Percentiles rank a stretch among this genome's conserved stretches.
Conservation (phyloP, 2,797 vertebrate species). For the Alcedo quadribrachys region DNA sequence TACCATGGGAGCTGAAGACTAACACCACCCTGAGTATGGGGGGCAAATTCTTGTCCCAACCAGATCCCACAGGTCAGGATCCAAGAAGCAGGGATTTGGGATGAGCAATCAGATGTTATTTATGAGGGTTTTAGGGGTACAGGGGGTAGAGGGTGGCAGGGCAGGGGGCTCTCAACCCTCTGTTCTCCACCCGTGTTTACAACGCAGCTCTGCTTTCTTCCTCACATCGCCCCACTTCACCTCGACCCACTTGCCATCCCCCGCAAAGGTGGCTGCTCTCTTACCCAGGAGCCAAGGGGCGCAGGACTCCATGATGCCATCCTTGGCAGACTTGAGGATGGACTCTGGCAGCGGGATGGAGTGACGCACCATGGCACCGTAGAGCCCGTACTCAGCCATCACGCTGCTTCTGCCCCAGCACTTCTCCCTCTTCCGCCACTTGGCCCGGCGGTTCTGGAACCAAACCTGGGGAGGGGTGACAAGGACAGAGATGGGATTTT, state of each 20-base stretch:
- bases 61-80: background rate
- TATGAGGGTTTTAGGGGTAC: fast-evolving
- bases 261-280: conserved; percentile 32
- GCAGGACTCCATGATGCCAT: conserved; percentile 99
- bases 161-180: background rate
- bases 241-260: background rate
- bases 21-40: background rate
- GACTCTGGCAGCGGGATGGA: conserved; percentile 98
- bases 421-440: conserved; percentile 98
- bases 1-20: background rate
- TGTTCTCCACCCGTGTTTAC: background rate
- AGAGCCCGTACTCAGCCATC: conserved; percentile 97
- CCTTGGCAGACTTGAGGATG: conserved; percentile 98
- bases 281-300: conserved; percentile 97
- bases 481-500: background rate
- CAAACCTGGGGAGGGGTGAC: conserved; percentile 84
- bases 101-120: background rate
- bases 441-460: conserved; percentile 98
- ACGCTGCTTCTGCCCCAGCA: conserved; percentile 99
- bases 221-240: background rate
- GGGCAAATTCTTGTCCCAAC: background rate
- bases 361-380: conserved; percentile 98
- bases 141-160: fast-evolving
- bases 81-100: background rate
- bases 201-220: background rate